Percentiles rank a stretch among this genome's conserved stretches.
These are phyloP conservation scores for Arvicanthis niloticus DNA, from an alignment of 2,113 vertebrate species.

Conservation along the genomic window DNA sequence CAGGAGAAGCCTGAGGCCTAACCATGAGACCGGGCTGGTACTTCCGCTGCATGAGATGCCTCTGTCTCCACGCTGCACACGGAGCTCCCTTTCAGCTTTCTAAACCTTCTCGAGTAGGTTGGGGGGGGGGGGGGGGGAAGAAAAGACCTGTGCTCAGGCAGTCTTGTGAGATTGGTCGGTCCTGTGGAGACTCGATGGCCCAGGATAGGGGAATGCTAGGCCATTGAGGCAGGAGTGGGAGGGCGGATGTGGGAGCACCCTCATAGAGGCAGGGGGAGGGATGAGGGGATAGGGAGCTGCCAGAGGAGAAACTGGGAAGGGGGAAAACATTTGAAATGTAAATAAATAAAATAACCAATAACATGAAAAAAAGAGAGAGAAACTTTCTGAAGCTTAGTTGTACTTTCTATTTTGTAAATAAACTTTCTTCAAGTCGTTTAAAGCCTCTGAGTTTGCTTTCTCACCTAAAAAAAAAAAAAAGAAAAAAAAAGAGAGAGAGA, in stretches of 20 bases:
- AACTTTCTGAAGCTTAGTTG: background rate
- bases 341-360: too few species aligned
- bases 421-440: background rate
- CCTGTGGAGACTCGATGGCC: too few species aligned
- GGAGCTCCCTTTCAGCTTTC: background rate
- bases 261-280: too few species aligned
- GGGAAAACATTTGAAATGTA: too few species aligned
- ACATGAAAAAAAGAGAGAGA: background rate
- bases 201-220: too few species aligned
- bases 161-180: background rate
- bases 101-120: background rate
- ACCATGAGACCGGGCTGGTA: background rate
- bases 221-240: too few species aligned
- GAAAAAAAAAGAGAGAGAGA: too few species aligned
- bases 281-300: too few species aligned
- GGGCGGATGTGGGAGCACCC: too few species aligned
- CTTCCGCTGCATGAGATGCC: background rate
- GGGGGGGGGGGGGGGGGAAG: background rate
- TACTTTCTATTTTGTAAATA: background rate
- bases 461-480: background rate
- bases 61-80: background rate
- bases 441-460: background rate
- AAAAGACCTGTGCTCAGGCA: background rate
- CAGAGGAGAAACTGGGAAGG: too few species aligned
- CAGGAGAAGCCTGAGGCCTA: background rate